These are phyloP conservation scores for Acrossocheilus wenchowensis DNA, from an alignment of 2,797 vertebrate genomes.

Conservation along the genomic window DNA sequence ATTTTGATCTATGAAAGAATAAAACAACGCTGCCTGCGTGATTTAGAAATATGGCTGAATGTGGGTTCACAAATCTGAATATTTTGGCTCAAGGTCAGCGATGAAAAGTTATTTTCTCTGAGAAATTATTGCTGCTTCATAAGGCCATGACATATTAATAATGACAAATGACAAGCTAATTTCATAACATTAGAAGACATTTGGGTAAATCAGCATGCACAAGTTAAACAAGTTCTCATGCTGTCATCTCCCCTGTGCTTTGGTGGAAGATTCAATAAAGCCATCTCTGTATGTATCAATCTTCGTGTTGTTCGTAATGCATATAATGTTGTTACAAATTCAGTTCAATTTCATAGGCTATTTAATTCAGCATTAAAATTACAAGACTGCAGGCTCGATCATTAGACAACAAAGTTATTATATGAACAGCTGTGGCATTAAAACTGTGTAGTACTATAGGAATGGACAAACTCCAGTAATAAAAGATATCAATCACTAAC, in stretches of 20 bases:
- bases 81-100: constrained; percentile 66
- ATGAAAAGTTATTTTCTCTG: constrained; percentile 66
- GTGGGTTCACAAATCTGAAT: constrained; percentile 57
- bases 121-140: constrained; percentile 70
- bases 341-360: constrained; percentile 8
- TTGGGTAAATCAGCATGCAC: constrained; percentile 65
- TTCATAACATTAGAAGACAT: constrained; percentile 45
- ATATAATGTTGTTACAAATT: constrained; percentile 20
- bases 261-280: constrained; percentile 8
- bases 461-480: neutral
- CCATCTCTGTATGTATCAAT: constrained; percentile 8
- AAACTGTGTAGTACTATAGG: neutral
- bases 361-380: constrained; percentile 27
- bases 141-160: constrained; percentile 60
- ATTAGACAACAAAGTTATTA: neutral
- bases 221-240: constrained; percentile 4
- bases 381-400: neutral
- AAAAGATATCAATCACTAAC: neutral
- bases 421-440: neutral
- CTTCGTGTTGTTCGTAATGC: neutral
- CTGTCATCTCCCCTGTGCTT: constrained; percentile 27
- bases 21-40: constrained; percentile 73
- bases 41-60: constrained; percentile 69
- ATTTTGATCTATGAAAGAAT: constrained; percentile 82
- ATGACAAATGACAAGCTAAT: constrained; percentile 67